Evolutionary conservation across 2,888 invertebrate species (phyloP).

Genomic region (Chrysolina oricalcia): DNA sequence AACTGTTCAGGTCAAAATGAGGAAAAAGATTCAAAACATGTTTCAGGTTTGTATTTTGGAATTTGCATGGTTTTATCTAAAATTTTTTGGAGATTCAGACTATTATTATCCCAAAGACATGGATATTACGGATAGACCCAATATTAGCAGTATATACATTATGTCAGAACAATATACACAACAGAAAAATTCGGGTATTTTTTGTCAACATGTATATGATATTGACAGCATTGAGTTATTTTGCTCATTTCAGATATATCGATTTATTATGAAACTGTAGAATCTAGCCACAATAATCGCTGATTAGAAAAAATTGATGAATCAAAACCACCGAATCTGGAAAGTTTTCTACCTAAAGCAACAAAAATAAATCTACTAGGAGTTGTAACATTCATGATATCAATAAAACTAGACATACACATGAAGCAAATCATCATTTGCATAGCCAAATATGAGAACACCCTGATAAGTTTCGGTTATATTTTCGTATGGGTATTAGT

Average conservation of each 20-base stretch:
- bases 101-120: constrained; percentile 10
- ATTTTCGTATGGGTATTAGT: too few species aligned
- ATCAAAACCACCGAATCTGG: constrained; percentile 17
- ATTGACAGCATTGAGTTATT: constrained; percentile 16
- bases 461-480: too few species aligned
- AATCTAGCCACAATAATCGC: constrained; percentile 11
- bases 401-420: too few species aligned
- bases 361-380: too few species aligned
- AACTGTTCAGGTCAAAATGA: too few species aligned
- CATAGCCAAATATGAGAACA: too few species aligned
- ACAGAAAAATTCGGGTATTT: constrained; percentile 1
- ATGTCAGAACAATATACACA: constrained; percentile 16
- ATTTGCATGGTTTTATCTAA: too few species aligned
- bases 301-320: constrained; percentile 17
- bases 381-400: too few species aligned
- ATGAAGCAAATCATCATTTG: too few species aligned
- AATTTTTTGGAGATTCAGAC: not conserved
- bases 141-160: not conserved
- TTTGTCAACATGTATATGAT: not conserved
- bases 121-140: constrained; percentile 9
- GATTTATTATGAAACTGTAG: constrained; percentile 6
- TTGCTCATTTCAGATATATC: not conserved
- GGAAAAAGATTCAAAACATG: too few species aligned
- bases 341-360: constrained; percentile 28
- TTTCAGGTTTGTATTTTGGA: too few species aligned